Percentiles rank a stretch among this genome's conserved stretches.
phyloP scores from a whole-genome alignment of 1,140 invertebrate species.

The Achroia grisella region DNA sequence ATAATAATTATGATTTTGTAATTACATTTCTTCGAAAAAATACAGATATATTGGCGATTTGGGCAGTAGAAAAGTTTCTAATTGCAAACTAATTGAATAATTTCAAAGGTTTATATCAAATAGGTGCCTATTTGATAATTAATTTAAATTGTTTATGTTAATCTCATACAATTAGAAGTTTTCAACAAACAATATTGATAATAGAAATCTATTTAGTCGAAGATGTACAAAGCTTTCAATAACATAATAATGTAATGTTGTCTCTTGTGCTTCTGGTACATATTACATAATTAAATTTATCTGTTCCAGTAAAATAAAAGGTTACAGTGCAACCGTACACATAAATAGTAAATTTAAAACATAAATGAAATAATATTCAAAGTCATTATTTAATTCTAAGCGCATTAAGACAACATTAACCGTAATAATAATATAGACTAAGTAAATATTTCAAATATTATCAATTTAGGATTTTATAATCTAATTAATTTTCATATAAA shows the following conservation, averaged over 20 bases:
- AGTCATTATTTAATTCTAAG: constrained; percentile 1
- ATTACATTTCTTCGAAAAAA: constrained; percentile 14
- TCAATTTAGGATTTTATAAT: neutral
- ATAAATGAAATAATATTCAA: constrained; percentile 9
- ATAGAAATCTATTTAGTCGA: too few species aligned
- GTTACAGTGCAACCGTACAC: too few species aligned
- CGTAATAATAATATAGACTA: neutral
- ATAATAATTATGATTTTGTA: constrained; percentile 33
- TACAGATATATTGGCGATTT: constrained; percentile 24
- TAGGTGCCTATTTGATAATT: too few species aligned
- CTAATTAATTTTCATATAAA: neutral
- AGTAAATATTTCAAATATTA: neutral
- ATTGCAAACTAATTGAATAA: too few species aligned
- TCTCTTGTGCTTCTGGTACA: constrained; percentile 26
- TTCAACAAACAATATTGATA: too few species aligned
- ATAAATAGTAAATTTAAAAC: constrained; percentile 7
- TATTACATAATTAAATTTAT: neutral
- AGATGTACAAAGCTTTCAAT: too few species aligned
- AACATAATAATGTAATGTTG: constrained; percentile 24
- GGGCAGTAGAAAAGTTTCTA: too few species aligned
- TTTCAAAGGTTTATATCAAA: too few species aligned
- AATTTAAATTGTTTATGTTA: too few species aligned
- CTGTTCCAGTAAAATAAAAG: too few species aligned
- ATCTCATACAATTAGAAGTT: too few species aligned
- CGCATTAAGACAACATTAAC: constrained; percentile 12